Percentiles rank a stretch among this genome's conserved stretches.
Evolutionary conservation across 2,888 invertebrate species (phyloP).

Genomic region (Atrina japonica): DNA sequence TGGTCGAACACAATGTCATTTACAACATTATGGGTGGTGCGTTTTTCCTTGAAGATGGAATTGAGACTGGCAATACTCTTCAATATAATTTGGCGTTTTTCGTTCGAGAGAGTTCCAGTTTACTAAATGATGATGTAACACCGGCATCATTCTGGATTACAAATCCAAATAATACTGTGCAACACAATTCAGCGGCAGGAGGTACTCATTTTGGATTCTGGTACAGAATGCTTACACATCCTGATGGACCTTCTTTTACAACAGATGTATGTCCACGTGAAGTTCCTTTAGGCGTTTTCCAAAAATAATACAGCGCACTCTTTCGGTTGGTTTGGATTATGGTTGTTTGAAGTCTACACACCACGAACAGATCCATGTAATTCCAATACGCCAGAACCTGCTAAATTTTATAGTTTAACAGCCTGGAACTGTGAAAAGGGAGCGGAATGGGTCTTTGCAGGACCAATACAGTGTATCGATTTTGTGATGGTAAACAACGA

Average conservation of each 20-base stretch:
- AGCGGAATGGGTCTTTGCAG: slow-evolving; percentile 72
- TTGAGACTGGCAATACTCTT: slow-evolving; percentile 74
- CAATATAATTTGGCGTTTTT: slow-evolving; percentile 75
- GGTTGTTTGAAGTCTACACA: slow-evolving; percentile 73
- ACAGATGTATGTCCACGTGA: slow-evolving; percentile 66
- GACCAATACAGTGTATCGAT: slow-evolving; percentile 71
- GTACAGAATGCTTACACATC: slow-evolving; percentile 76
- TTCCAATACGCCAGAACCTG: slow-evolving; percentile 46
- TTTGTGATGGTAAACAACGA: slow-evolving; percentile 72
- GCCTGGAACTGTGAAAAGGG: slow-evolving; percentile 79
- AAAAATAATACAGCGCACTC: slow-evolving; percentile 77
- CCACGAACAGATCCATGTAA: slow-evolving; percentile 58
- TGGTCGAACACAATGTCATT: slow-evolving; percentile 68
- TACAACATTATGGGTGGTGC: slow-evolving; percentile 79
- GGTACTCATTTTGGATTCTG: slow-evolving; percentile 78
- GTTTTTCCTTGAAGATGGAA: slow-evolving; percentile 78
- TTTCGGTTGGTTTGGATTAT: slow-evolving; percentile 77
- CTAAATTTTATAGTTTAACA: slow-evolving; percentile 61
- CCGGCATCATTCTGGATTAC: slow-evolving; percentile 78
- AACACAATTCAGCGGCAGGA: slow-evolving; percentile 76
- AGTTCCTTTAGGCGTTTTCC: slow-evolving; percentile 68
- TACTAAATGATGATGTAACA: slow-evolving; percentile 78
- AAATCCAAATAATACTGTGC: slow-evolving; percentile 75
- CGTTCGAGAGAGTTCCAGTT: slow-evolving; percentile 72
- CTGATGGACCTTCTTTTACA: slow-evolving; percentile 75